Evolutionary conservation across 2,888 invertebrate genomes (phyloP), one percentile per base, ranked within the genome.

Genomic region (Machimus rusticus): DNA sequence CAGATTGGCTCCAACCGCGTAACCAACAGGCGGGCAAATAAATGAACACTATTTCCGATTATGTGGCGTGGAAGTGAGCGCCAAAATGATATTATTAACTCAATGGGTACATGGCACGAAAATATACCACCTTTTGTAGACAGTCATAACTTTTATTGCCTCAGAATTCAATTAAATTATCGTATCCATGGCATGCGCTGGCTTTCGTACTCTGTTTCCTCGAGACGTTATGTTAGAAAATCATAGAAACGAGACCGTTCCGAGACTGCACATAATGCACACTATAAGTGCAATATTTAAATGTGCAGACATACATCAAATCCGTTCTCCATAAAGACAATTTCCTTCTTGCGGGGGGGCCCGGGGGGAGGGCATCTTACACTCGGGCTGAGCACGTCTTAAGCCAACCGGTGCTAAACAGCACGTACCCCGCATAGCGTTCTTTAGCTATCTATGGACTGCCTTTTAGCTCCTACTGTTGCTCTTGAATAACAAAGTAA

Each of bases 401-500:
- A 76, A 76, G 34, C 76, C 76, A 76, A 76, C 76, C 76, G 76
- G 37, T 37, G 76, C 76, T 76, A 76, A 76, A 76, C 34, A 37
- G 76, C 34, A 76, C 76, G 37, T 37, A 76, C 34, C 76, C 5
- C 55, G 66, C 66, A 76, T 76, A 76, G 76, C 76, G 76, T 37
- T 76, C 76, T 76, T 76, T 76, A n/a, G 76, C 76, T 28, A 66
- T 66, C 66, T 66, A 66, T 23, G 23, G n/a, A 0, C 66, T 66
- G 66, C 66, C 66, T 66, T 23, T 66, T 66, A 37, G 37, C 76
- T 76, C 5, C 37, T 76, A 34, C 34, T 76, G 34, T 37, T 76
- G 66, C 76, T 76, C 76, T 76, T 76, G 76, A 76, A 76, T 76
- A n/a, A 37, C 76, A 76, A 76, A 76, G 76, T 76, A 76, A 76